Evolutionary conservation across 2,113 vertebrate species (phyloP).

Genomic region (Serilophus lunatus): DNA sequence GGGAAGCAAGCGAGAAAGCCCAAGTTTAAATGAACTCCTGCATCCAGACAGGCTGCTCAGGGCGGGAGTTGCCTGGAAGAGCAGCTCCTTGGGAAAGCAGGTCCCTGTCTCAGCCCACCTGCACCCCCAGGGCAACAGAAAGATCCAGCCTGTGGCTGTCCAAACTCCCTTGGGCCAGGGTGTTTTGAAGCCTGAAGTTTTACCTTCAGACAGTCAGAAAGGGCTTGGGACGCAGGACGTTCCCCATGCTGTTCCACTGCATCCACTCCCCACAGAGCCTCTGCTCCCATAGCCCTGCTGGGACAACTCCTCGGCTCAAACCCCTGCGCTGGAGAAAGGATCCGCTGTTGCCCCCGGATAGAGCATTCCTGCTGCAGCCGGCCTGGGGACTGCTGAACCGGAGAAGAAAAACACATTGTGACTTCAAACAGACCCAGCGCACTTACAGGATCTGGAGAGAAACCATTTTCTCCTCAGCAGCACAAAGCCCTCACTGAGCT

Average conservation of each 20-base stretch:
- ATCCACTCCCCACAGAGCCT: not conserved
- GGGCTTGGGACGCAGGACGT: not conserved
- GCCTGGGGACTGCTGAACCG: constrained; percentile 29
- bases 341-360: constrained; percentile 19
- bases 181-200: not conserved
- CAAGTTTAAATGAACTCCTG: not conserved
- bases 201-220: not conserved
- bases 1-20: not conserved
- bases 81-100: not conserved
- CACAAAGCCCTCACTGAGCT: constrained; percentile 69
- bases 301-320: not conserved
- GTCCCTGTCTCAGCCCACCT: not conserved
- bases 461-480: constrained; percentile 66
- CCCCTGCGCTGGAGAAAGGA: constrained; percentile 6
- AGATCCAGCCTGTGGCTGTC: not conserved
- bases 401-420: constrained; percentile 72
- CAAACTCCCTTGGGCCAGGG: not conserved
- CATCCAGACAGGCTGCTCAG: not conserved
- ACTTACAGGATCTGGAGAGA: constrained; percentile 62
- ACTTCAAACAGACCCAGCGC: constrained; percentile 64
- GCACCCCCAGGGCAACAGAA: not conserved
- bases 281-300: not conserved
- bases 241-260: fast-evolving
- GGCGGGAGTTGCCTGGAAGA: not conserved
- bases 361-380: constrained; percentile 54